phyloP scores from a whole-genome alignment of 2,888 invertebrate genomes.

The Eupithecia exiguata region DNA sequence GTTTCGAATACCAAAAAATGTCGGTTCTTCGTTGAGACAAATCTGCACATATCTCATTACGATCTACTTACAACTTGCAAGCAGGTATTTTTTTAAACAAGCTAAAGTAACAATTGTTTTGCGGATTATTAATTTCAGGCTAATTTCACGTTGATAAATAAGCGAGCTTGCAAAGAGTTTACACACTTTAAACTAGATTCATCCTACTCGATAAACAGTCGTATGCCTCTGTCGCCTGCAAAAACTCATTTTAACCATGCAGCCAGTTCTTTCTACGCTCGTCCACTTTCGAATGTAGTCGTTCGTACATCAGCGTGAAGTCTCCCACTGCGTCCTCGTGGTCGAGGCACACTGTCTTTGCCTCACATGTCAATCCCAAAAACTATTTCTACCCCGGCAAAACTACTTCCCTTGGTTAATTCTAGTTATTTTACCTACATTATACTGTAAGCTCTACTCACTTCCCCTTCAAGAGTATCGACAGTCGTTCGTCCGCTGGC shows the following conservation, averaged over 20 bases:
- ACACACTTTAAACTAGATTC: too few species aligned
- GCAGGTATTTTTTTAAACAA: not conserved
- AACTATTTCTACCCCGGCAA: not conserved
- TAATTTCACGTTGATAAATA: not conserved
- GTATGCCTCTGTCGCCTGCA: too few species aligned
- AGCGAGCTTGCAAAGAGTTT: too few species aligned
- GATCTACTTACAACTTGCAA: too few species aligned
- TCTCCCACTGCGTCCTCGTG: not conserved
- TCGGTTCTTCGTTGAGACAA: too few species aligned
- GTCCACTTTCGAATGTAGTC: not conserved
- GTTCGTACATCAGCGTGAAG: not conserved
- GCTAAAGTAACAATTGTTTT: not conserved
- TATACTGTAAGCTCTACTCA: conserved; percentile 72
- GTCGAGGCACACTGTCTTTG: not conserved
- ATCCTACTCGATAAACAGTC: too few species aligned
- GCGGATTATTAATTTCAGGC: not conserved
- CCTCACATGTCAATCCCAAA: not conserved
- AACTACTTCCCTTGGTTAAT: not conserved
- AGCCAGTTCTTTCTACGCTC: not conserved
- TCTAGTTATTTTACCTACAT: not conserved
- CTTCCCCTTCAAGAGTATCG: conserved; percentile 92
- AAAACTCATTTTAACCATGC: too few species aligned
- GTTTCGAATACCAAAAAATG: too few species aligned
- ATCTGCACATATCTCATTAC: too few species aligned
- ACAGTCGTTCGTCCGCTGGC: conserved; percentile 90